Base-by-base conservation (phyloP, 2,888 invertebrate genomes). In the Cheilosia scutellata region DNA sequence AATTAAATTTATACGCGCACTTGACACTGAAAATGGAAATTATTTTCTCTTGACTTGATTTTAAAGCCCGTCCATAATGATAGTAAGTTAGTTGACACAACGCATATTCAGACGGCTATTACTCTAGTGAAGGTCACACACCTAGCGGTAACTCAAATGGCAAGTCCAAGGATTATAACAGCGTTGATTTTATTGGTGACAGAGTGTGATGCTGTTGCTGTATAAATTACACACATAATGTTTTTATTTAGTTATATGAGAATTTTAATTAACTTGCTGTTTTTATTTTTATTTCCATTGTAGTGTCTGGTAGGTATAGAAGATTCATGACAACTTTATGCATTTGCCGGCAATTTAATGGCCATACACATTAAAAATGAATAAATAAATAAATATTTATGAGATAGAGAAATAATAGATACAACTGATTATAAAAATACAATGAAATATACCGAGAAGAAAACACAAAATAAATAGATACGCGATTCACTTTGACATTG, bases 81-180 rank as follows among this genome's bases (percentile, higher is more conserved):
- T 25, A 55, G n/a, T 53, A 40, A 42, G 29, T 27, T 27, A 44
- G 53, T 47, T 65, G 47, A 65, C 57, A 49, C 58, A 55, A 51
- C 42, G 66, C 66, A 58, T 58, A 66, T 76, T 76, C 51, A 5
- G 49, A 42, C 40, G 37, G 47, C 57, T 13, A 63, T 62, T 57
- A 44, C 31, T 65, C 37, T 13, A 33, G 42, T 66, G 71, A 72
- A 82, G 77, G 77, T 72, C 55, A 70, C 42, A 70, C 16, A 42
- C 31, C 33, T 75, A 88, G 83, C 87, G 88, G 82, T 87, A 82
- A 71, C 80, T 87, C 63, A 74, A 75, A 87, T 86, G 82, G 83
- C 82, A 88, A 89, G 89, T 88, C 87, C 88, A 89, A 88, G 88
- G 88, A 88, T 87, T 72, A 63, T 65, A 47, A 70, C 77, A 55